Evolutionary conservation across 2,888 invertebrate genomes (phyloP), one percentile per base, ranked within the genome.

Genomic region (Drosophila helvetica): DNA sequence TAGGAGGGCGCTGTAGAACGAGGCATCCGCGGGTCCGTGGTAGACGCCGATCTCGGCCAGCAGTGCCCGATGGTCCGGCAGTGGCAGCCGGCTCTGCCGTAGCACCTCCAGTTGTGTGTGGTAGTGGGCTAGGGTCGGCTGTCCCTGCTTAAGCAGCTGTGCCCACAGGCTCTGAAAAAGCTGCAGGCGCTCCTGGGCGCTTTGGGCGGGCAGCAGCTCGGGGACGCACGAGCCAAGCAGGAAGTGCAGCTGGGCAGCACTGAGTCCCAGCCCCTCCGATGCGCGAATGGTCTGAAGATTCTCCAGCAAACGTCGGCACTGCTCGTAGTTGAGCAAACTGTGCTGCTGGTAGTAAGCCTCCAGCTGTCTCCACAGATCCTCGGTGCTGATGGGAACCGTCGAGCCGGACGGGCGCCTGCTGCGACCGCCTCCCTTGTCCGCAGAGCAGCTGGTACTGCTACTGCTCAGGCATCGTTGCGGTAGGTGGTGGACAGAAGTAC

Each of bases 1-100:
- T 53, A 96, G 84, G 42, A 96, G 91, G 0, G 94, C 91, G 61
- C 93, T 93, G 84, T 94, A 94, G 1, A 95, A 93, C 9, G 92
- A 92, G 1, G 92, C 62, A 18, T 80, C 75, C 0, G 72, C 57
- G 0, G 65, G n/a, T 0, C 59, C 79, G 22, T 74, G 75, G 48
- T 75, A 94, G 0, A 94, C 93, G 77, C 92, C 85, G 0, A 93
- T 92, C 52, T 88, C 81, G 7, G 76, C 69, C 0, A 90, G 73
- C 57, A 90, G 70, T 3, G 77, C 58, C 0, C 83, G 83, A 27
- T 87, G 79, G 45, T 91, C 87, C 0, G 47, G 4, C n/a, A 92
- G 43, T 2, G 90, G 90, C 92, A 94, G 93, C 54, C 92, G 90
- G 81, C 95, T 95, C 10, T 94, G 93, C n/a, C 93, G 93, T 79